Percentiles rank a stretch among this genome's conserved stretches.
Conservation (phyloP, 2,113 vertebrate species). For the Eudyptes chrysolophus region DNA sequence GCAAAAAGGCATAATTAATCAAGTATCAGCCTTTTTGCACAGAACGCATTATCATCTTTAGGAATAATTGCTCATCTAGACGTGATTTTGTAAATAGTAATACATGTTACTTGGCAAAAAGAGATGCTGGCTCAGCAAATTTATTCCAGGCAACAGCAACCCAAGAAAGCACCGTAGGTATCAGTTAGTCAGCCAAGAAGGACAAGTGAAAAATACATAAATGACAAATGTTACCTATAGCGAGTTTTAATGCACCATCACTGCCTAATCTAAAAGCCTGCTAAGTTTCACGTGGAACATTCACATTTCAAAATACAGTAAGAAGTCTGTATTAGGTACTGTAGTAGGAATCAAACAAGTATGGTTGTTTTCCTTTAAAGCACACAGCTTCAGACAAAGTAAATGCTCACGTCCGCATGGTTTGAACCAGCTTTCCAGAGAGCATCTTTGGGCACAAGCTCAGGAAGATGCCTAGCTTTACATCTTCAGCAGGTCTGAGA, state of each 20-base stretch:
- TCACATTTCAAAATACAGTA: background rate
- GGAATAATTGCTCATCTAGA: constrained; percentile 3
- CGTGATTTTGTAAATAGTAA: background rate
- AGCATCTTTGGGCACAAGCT: background rate
- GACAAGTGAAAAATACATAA: background rate
- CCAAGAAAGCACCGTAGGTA: background rate
- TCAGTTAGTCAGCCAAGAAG: background rate
- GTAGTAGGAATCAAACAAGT: background rate
- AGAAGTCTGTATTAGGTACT: background rate
- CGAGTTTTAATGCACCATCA: background rate
- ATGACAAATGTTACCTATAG: background rate
- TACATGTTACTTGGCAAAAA: background rate
- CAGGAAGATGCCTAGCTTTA: background rate
- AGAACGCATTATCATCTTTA: background rate
- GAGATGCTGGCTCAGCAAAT: background rate
- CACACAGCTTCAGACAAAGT: background rate
- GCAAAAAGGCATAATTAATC: background rate
- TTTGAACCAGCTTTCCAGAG: background rate
- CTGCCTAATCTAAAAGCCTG: background rate
- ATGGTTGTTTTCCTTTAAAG: background rate
- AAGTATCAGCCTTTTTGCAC: background rate
- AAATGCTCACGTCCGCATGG: background rate
- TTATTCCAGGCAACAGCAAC: background rate
- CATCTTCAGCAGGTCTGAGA: background rate
- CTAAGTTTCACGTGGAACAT: background rate